Evolutionary conservation across 2,888 invertebrate genomes (phyloP).

Genomic region (Chrysotoxum bicinctum): DNA sequence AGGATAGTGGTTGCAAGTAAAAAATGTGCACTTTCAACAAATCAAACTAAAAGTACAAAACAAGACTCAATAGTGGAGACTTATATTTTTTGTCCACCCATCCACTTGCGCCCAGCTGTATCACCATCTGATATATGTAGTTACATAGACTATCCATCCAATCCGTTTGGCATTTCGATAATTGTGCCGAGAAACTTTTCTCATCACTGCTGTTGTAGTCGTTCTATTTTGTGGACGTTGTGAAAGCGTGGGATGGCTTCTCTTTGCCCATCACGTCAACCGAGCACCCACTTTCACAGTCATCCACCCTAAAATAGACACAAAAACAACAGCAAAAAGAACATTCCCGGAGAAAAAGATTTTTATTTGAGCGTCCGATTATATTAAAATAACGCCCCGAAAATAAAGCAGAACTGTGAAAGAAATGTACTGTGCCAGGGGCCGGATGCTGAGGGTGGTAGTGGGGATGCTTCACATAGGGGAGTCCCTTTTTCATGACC

Average conservation of each 20-base stretch:
- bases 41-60: conserved; percentile 21
- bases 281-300: conserved; percentile 6
- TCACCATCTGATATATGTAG: conserved; percentile 6
- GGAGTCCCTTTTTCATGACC: conserved; percentile 33
- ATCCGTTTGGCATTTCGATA: conserved; percentile 65
- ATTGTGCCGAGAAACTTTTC: conserved; percentile 61
- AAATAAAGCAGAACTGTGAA: conserved; percentile 44
- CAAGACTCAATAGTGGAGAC: conserved; percentile 20
- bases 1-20: neutral
- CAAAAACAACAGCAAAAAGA: conserved; percentile 39
- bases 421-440: conserved; percentile 28
- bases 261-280: neutral
- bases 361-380: conserved; percentile 50
- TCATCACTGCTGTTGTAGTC: conserved; percentile 49
- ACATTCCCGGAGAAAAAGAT: conserved; percentile 47
- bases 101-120: neutral
- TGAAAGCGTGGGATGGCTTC: conserved; percentile 47
- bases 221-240: conserved; percentile 34
- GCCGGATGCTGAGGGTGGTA: conserved; percentile 9
- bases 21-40: conserved; percentile 2
- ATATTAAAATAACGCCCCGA: conserved; percentile 60
- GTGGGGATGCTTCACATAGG: neutral
- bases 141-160: neutral
- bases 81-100: conserved; percentile 1
- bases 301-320: conserved; percentile 26